Evolutionary conservation across 92 coral and sea anemone species (phyloP).

Genomic region (Paramuricea clavata): DNA sequence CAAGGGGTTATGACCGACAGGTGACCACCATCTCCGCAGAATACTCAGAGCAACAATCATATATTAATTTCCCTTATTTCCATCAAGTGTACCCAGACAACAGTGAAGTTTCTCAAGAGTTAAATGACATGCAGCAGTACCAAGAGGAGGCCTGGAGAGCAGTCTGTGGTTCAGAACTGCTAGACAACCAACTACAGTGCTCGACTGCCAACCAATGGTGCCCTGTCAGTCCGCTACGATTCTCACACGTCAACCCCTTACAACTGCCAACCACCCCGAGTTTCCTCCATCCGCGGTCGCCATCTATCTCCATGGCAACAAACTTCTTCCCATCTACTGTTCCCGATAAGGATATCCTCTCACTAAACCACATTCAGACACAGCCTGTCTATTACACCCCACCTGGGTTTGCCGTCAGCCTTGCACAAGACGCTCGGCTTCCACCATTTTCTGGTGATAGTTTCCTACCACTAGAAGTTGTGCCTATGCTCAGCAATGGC

Average conservation of each 20-base stretch:
- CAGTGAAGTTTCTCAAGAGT: background rate
- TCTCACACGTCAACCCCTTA: constrained; percentile 3
- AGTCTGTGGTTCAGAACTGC: background rate
- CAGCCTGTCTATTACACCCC: constrained; percentile 28
- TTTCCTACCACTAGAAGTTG: constrained; percentile 13
- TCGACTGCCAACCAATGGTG: background rate
- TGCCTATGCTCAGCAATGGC: background rate
- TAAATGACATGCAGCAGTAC: constrained; percentile 16
- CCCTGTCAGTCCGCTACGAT: background rate
- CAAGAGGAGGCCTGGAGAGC: constrained; percentile 42
- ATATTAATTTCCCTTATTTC: too few species aligned
- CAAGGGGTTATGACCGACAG: too few species aligned
- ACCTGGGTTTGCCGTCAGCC: constrained; percentile 4
- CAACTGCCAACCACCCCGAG: background rate
- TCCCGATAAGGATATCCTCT: background rate
- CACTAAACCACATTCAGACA: constrained; percentile 23
- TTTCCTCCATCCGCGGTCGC: constrained; percentile 24
- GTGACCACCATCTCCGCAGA: too few species aligned
- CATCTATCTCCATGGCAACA: constrained; percentile 13
- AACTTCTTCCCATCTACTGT: background rate
- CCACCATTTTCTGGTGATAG: background rate
- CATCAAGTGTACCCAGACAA: background rate
- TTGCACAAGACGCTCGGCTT: background rate
- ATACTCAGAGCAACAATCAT: too few species aligned
- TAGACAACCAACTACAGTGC: background rate